Conservation (phyloP, 2,888 invertebrate species). For the Pandemis heparana region DNA sequence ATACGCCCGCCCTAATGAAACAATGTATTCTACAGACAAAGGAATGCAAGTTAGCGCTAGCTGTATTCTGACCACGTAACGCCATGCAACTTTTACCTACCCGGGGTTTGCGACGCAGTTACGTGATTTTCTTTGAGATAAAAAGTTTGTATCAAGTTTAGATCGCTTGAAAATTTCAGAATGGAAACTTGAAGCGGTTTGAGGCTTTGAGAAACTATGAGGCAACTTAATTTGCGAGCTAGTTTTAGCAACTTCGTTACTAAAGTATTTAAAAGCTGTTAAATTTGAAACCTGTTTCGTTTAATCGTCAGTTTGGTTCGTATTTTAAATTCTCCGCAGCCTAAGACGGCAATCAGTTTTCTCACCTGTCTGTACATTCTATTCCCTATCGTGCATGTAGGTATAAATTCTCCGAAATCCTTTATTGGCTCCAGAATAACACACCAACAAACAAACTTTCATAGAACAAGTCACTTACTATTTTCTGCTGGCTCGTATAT, state of each 20-base stretch:
- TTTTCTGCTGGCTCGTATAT: neutral
- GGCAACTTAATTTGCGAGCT: constrained; percentile 2
- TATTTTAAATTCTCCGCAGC: too few species aligned
- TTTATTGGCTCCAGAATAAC: neutral
- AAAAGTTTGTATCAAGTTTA: constrained; percentile 28
- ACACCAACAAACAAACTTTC: neutral
- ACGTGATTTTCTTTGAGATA: constrained; percentile 24
- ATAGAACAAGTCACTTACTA: neutral
- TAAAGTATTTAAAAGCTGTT: neutral
- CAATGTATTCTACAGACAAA: constrained; percentile 55
- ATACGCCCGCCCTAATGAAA: constrained; percentile 65
- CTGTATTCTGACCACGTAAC: constrained; percentile 26
- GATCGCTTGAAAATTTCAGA: constrained; percentile 18
- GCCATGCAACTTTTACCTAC: constrained; percentile 30
- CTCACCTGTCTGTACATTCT: too few species aligned
- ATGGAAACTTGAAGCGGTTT: constrained; percentile 18
- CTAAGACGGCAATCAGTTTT: too few species aligned
- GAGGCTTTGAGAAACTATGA: constrained; percentile 7
- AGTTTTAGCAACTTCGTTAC: neutral
- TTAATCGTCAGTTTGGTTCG: too few species aligned
- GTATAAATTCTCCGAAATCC: neutral
- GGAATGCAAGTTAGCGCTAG: constrained; percentile 35
- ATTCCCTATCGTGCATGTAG: too few species aligned
- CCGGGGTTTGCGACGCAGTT: constrained; percentile 2
- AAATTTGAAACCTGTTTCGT: neutral